These are phyloP conservation scores for Pentamera pediparva DNA, from an alignment of 53 echinoderm and acorn worm genomes.

Conservation along the genomic window DNA sequence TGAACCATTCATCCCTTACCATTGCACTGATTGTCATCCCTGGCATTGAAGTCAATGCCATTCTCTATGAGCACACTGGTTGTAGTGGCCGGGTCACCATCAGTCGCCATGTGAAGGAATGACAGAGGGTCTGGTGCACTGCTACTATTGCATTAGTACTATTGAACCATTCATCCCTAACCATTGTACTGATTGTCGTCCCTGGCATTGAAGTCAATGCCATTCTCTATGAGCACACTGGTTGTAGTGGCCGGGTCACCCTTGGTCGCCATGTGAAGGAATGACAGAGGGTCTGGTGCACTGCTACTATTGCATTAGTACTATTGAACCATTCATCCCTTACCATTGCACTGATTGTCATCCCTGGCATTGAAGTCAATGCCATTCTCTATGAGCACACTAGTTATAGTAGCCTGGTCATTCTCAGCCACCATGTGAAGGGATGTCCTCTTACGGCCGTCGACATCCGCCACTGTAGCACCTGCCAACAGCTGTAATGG, in stretches of 20 bases:
- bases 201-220: constrained; percentile 62
- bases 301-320: not conserved
- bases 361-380: constrained; percentile 75
- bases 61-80: constrained; percentile 91
- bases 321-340: not conserved
- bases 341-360: constrained; percentile 79
- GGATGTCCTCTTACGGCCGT: constrained; percentile 75
- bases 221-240: constrained; percentile 87
- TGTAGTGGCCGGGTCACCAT: constrained; percentile 62
- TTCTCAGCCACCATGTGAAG: constrained; percentile 74
- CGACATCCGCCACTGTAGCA: constrained; percentile 68
- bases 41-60: constrained; percentile 68
- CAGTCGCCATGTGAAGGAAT: constrained; percentile 76
- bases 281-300: not conserved
- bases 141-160: not conserved
- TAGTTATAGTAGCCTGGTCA: constrained; percentile 70
- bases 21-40: constrained; percentile 77
- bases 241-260: constrained; percentile 61
- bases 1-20: constrained; percentile 67
- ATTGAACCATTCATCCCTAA: no score
- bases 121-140: constrained; percentile 8
- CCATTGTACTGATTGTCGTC: constrained; percentile 77
- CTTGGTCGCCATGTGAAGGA: constrained; percentile 67
- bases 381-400: constrained; percentile 90
- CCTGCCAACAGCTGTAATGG: constrained; percentile 78